A percentile compares a stretch with the other conserved stretches of the same genome.
phyloP scores from a whole-genome alignment of 2,888 invertebrate species.

The Cephus pygmeus region DNA sequence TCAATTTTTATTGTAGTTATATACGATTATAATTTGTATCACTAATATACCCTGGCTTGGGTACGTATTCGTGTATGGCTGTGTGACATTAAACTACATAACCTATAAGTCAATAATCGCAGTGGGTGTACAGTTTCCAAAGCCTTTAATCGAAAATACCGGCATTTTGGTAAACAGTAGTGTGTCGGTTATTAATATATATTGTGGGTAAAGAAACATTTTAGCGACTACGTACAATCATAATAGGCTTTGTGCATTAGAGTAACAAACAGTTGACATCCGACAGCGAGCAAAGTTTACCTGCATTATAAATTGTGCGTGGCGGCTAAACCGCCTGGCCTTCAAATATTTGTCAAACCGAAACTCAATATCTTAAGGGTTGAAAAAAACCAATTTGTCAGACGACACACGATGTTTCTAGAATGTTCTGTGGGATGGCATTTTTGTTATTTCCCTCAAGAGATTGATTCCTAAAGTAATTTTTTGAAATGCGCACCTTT shows the following conservation, averaged over 20 bases:
- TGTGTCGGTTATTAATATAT: constrained; percentile 16
- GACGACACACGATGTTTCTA: constrained; percentile 10
- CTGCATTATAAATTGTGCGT: constrained; percentile 45
- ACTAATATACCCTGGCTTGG: background rate
- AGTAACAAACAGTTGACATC: constrained; percentile 24
- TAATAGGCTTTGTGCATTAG: constrained; percentile 38
- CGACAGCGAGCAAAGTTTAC: constrained; percentile 33
- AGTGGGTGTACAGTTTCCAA: constrained; percentile 43
- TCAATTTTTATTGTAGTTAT: background rate
- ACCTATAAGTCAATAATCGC: constrained; percentile 18
- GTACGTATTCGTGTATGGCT: background rate
- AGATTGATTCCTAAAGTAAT: no score
- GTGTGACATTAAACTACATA: background rate
- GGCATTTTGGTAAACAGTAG: constrained; percentile 1
- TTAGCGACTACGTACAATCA: constrained; percentile 33
- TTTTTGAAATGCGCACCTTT: background rate
- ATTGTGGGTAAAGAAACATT: constrained; percentile 9
- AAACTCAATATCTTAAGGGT: constrained; percentile 46
- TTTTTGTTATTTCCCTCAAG: background rate
- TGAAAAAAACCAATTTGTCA: constrained; percentile 54
- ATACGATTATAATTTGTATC: background rate
- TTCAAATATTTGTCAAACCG: constrained; percentile 39
- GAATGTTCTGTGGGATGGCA: background rate
- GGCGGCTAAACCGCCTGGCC: constrained; percentile 26
- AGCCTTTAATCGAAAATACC: constrained; percentile 52